Conservation (phyloP, 2,797 vertebrate species). For the Epinephelus awoara region DNA sequence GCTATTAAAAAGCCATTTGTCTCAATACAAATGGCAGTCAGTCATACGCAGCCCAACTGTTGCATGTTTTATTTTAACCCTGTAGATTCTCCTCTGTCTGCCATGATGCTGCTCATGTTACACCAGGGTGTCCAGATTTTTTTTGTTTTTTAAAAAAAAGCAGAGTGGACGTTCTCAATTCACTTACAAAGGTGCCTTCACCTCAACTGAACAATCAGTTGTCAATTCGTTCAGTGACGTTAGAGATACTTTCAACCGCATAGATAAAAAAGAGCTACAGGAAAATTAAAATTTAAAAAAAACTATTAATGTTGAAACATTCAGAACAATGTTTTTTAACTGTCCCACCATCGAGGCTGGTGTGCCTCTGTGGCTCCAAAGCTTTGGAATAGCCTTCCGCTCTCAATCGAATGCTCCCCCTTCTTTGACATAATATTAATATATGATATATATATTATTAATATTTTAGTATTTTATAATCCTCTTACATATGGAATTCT, state of each 20-base stretch:
- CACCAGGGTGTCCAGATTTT: conserved; percentile 5
- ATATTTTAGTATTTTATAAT: too few relatives aligned
- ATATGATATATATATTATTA: too few relatives aligned
- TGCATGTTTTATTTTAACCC: conserved; percentile 80
- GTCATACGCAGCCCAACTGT: conserved; percentile 76
- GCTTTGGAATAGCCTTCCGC: too few relatives aligned
- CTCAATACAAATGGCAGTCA: conserved; percentile 80
- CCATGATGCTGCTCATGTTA: conserved; percentile 42
- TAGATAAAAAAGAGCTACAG: background rate
- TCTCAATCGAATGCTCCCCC: too few relatives aligned
- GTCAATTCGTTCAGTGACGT: background rate
- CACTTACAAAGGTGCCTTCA: background rate
- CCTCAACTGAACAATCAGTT: background rate
- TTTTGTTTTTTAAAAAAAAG: background rate
- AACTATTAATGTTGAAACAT: background rate
- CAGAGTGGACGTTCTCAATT: background rate
- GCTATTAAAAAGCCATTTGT: conserved; percentile 83
- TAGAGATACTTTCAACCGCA: background rate
- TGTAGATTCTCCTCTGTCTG: conserved; percentile 45
- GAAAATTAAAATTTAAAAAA: too few relatives aligned
- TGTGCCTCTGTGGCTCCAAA: too few relatives aligned
- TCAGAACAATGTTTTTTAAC: too few relatives aligned
- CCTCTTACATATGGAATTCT: too few relatives aligned
- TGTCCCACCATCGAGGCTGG: too few relatives aligned
- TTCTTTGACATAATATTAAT: too few relatives aligned